phyloP scores from a whole-genome alignment of 2,113 vertebrate genomes.

The Caracal caracal region DNA sequence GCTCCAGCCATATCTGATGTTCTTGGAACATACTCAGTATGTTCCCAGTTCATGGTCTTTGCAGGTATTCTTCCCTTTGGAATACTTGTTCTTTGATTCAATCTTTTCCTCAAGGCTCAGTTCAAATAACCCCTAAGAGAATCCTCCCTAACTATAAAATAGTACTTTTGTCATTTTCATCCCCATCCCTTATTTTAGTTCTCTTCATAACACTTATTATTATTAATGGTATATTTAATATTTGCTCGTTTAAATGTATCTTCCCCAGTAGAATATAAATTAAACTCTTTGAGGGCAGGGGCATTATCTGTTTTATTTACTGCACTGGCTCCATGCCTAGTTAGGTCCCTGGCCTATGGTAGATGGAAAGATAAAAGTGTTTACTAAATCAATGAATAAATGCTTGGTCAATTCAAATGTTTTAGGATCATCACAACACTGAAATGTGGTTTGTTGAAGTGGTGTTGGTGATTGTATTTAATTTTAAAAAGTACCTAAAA shows the following conservation, averaged over 20 bases:
- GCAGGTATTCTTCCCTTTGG: background rate
- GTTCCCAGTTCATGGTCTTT: background rate
- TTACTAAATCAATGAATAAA: background rate
- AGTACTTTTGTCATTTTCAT: conserved; percentile 1
- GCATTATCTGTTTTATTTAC: conserved; percentile 38
- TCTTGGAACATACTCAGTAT: background rate
- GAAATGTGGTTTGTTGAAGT: background rate
- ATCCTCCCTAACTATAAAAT: background rate
- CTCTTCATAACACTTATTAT: conserved; percentile 36
- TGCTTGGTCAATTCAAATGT: background rate
- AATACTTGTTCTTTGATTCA: background rate
- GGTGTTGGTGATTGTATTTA: background rate
- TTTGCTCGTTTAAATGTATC: conserved; percentile 48
- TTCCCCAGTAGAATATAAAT: conserved; percentile 36
- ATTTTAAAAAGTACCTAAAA: background rate
- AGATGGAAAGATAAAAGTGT: conserved; percentile 55
- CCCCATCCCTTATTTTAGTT: background rate
- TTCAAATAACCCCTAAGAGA: background rate
- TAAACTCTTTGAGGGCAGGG: background rate
- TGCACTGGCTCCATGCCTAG: background rate
- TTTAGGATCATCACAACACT: background rate
- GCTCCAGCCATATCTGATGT: background rate
- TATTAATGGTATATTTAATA: conserved; percentile 62
- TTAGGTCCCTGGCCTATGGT: background rate
- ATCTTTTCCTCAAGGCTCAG: background rate